Base-by-base conservation (phyloP, 2,113 vertebrate species). In the Riparia riparia region DNA sequence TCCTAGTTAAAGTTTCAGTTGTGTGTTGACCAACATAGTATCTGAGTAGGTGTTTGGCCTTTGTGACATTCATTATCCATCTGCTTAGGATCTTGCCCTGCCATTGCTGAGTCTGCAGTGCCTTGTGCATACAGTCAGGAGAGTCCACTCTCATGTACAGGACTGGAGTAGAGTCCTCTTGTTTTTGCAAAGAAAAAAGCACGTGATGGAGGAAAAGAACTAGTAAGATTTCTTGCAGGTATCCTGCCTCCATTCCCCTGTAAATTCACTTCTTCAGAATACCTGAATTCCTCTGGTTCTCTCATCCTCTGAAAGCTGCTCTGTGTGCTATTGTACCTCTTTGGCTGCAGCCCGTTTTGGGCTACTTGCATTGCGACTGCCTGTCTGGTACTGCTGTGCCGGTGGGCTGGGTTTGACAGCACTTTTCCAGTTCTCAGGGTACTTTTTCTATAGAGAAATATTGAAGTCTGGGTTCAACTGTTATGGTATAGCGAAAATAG, bases 261-360 rank as follows among this genome's bases (percentile, higher is more conserved):
- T n/a, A 64, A 45, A 7, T 44, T 66, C 9, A 47, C 24, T 51
- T 70, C 10, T 53, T 61, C 31, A 31, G 5, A 76, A 37, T 37
- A 57, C 24, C 24, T 50, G 28, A 31, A 0, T 45, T 71, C 20
- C 5, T 65, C 3, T 15, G 12, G 16, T 71, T 71, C 21, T 54
- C 6, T 61, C 13, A 16, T 76, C 29, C 10, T 68, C 25, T 57
- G 57, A 41, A 76, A 63, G 7, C 11, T 77, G 26, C 13, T 29
- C 6, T 1, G 0, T 44, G 53, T 68, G 34, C 70, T 7, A 8
- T 6, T 28, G 42, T 17, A 8, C 0, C 0, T 26, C 42, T n/a
- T 57, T 50, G 56, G 64, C 69, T 69, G 69, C 34, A 42, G 28
- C 79, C 15, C 4, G 0, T 49, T 44, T 49, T 57, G 54, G 70